Evolutionary conservation across 1,140 invertebrate genomes (phyloP), one percentile per base, ranked within the genome.

Genomic region (Phenacoccus solenopsis): DNA sequence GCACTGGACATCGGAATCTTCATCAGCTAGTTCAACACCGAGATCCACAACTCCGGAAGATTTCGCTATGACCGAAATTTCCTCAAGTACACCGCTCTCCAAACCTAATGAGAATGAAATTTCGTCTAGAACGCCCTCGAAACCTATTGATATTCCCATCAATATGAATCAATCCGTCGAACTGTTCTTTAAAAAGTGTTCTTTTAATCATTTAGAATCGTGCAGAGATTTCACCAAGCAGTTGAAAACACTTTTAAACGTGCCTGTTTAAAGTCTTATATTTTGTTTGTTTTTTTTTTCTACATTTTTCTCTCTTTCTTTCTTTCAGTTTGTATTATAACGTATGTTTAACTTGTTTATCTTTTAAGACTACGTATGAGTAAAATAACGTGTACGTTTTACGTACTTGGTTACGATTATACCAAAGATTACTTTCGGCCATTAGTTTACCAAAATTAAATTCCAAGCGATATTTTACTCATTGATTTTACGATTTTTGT

Each of bases 1-100:
- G 22, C 83, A 82, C 72, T 86, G 85, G 85, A 82, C 78, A 1
- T 1, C 16, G 16, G 59, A 24, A 69, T 73, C 73, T 70, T 73
- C 73, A 68, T 9, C 77, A 77, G 72, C 72, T 28, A 27, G 25
- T 64, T 9, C 59, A 27, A 64, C 59, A 4, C 59, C 59, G 2
- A 20, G 59, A 24, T 64, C 59, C 16, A 16, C 25, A 4, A 64
- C 59, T 25, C 59, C 59, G 25, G 59, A 25, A 16, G 59, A 64
- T 64, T 64, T 32, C 30, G 21, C 21, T 1, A 64, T 20, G 4
- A 1, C 22, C 1, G 59, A 64, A 24, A 27, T 64, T 1, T 3
- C 21, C 10, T 64, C 59, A 20, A 64, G 59, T 27, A 64, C 59
- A 16, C 59, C 59, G 25, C 25, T 64, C 9, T 25, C 25, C 25